phyloP scores from a whole-genome alignment of 2,113 vertebrate genomes.

The Pterocles orientalis region DNA sequence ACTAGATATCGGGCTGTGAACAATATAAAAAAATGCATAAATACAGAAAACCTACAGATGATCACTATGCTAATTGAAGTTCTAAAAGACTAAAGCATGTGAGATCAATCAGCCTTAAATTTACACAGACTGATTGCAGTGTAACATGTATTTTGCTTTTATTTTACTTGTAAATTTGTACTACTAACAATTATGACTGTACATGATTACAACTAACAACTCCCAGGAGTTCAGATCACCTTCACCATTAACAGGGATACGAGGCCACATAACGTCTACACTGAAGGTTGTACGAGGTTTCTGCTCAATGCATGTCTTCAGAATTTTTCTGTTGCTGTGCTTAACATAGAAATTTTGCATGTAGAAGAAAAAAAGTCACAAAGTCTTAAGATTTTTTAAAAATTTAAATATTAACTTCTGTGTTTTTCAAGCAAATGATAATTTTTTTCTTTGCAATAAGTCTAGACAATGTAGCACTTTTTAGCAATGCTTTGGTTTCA shows the following conservation, averaged over 20 bases:
- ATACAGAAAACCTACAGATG: not conserved
- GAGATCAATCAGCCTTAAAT: not conserved
- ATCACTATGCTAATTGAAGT: not conserved
- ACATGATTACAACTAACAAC: not conserved
- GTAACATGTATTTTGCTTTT: not conserved
- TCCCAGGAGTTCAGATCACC: not conserved
- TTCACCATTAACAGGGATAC: not conserved
- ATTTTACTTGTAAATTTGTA: not conserved
- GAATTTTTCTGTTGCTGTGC: not conserved
- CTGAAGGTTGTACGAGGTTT: not conserved
- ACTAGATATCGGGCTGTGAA: not conserved
- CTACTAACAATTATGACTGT: not conserved
- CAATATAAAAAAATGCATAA: not conserved
- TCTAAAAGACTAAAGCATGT: not conserved
- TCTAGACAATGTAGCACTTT: not conserved
- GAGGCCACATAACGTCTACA: accelerated
- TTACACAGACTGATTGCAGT: not conserved
- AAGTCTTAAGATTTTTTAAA: not conserved
- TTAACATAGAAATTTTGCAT: not conserved
- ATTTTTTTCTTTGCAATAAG: not conserved
- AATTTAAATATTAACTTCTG: not conserved
- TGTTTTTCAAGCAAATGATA: not conserved
- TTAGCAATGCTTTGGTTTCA: not conserved
- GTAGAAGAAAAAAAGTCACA: not conserved
- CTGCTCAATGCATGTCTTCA: not conserved